phyloP scores from a whole-genome alignment of 2,797 vertebrate species.

The Trichosurus vulpecula region DNA sequence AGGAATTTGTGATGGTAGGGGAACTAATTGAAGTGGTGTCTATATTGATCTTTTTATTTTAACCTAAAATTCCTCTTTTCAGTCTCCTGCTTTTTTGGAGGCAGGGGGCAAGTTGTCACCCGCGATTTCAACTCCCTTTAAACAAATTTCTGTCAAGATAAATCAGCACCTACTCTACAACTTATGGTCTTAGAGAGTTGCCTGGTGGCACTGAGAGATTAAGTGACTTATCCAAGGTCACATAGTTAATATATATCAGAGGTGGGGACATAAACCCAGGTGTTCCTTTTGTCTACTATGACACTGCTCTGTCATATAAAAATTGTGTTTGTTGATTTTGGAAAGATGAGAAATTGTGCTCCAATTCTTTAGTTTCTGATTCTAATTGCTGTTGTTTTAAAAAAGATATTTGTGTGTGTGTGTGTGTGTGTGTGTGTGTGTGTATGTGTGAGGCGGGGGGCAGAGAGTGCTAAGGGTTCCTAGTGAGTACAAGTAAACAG shows the following conservation, averaged over 20 bases:
- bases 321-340: background rate
- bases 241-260: background rate
- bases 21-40: background rate
- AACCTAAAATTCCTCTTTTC: background rate
- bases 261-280: background rate
- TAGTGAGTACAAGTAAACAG: conserved; percentile 39
- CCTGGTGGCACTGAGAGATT: background rate
- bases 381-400: background rate
- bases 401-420: background rate
- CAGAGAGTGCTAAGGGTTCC: conserved; percentile 12
- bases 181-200: background rate
- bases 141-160: background rate
- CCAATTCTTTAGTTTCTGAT: background rate
- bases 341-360: background rate
- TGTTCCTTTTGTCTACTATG: background rate
- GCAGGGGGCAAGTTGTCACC: too few relatives aligned
- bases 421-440: background rate
- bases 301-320: background rate
- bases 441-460: too few relatives aligned
- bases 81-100: too few relatives aligned
- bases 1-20: background rate
- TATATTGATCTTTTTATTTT: background rate
- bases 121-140: too few relatives aligned
- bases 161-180: background rate
- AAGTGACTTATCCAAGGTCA: background rate